Base-by-base conservation (phyloP, 2,797 vertebrate species). In the Darevskia nairensis region DNA sequence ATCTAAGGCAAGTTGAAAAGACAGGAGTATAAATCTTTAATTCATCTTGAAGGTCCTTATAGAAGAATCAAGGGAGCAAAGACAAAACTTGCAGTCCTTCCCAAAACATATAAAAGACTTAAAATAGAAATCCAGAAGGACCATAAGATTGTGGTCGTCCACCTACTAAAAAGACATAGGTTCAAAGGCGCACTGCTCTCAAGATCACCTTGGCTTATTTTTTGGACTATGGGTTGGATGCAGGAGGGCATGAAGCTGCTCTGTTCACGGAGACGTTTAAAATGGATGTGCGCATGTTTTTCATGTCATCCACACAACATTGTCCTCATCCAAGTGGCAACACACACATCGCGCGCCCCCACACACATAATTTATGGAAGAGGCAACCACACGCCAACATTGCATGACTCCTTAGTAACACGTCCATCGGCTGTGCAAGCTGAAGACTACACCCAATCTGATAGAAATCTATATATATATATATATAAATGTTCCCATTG, bases 41-140 rank as follows among this genome's bases (percentile, higher is more conserved):
- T 85, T 89, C 84, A 55, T n/a, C 21, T 84, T 84, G 64, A 90
- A 91, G 21, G 55, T 89, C 55, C 29, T 25, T 91, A 82, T 87
- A 80, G 80, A 61, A 91, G 69, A 69, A 83, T 23, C 8, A 92
- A 93, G 0, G 2, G 81, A 13, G 15, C 0, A 78, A 72, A 46
- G 55, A 0, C 7, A 5, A 46, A 81, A 83, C 41, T 23, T 80
- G 2, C 7, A 35, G 0, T 85, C 64, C 91, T 91, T 77, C 64
- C 8, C 25, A 55, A 82, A 80, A 79, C 15, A 82, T 6, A 3
- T 7, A 39, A 46, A 75, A 39, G n/a, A 3, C 3, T 80, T n/a
- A 55, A 84, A 87, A 82, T 0, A 1, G 72, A 21, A 21, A 66
- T 61, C 3, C 59, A 2, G 46, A 72, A 61, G 7, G 13, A 71